Evolutionary conservation across 1,140 invertebrate species (phyloP), one percentile per base, ranked within the genome.

Genomic region (Drosophila watanabei): DNA sequence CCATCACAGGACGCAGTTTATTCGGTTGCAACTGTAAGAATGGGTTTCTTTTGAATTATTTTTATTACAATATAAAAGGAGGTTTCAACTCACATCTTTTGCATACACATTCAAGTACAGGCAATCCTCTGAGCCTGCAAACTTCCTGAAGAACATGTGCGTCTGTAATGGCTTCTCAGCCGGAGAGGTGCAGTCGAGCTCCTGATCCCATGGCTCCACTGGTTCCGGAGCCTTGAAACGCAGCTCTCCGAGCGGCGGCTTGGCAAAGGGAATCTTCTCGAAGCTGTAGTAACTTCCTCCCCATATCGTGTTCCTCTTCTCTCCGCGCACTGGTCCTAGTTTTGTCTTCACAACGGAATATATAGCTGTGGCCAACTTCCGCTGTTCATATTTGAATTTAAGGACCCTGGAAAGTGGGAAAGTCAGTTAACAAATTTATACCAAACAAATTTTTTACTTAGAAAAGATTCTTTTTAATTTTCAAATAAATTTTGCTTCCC

Each of bases 211-310:
- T 61, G 93, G 70, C 64, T 94, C 93, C 0, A 79, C 69, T 7
- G 94, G 94, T 80, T 92, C 80, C 87, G 94, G 94, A 5, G 94
- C 95, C 62, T 93, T 93, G 92, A 97, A 97, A 28, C 96, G 94
- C 5, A 96, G 89, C 16, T 95, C 93, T 1, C 95, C 96, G 9
- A 97, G n/a, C 0, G 97, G 97, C 0, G 96, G 96, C 87, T 95
- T 95, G 3, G 96, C 96, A 85, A 95, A 97, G 0, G 97, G 96
- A 68, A 97, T 96, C 5, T 95, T 95, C 73, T 95, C 94, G 70
- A 95, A 95, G 45, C 92, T 93, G 59, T 85, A 88, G 75, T 93
- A 94, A 30, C 73, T 64, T 57, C 68, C 80, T 11, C 92, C 93
- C 76, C 86, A 90, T n/a, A 83, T 76, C 0, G 92, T 90, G 37